Evolutionary conservation across 2,888 invertebrate species (phyloP), one percentile per base, ranked within the genome.

Genomic region (Trilocha varians): DNA sequence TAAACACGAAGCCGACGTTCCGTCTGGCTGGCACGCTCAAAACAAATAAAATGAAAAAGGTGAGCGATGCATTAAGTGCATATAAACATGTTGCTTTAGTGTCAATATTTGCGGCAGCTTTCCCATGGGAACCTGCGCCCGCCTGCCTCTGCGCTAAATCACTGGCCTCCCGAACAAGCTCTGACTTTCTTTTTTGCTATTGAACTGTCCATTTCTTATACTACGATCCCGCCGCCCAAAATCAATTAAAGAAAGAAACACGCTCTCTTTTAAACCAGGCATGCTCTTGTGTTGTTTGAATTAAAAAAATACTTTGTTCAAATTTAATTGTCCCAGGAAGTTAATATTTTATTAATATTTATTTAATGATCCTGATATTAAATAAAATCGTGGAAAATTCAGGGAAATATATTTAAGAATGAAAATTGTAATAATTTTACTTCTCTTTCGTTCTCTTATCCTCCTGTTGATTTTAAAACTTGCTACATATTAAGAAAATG

Each of bases 41-140:
- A 74, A 70, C 84, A 84, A 85, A 84, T 77, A 82, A 77, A 76
- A 80, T 78, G 71, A 80, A 82, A 82, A 82, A 80, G 78, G 74
- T 78, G 79, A 71, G 77, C 78, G 79, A 70, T 78, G 83, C 83
- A 84, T 85, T 84, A 85, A 85, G 84, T 78, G 83, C 80, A 77
- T 82, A 84, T 85, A 84, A 84, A 84, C 84, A 82, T 84, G 80
- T 82, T 77, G 73, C 71, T 70, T 74, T 71, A 77, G 79, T 83
- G 85, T 84, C 84, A 85, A 85, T 84, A 85, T 85, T 84, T 74
- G 82, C 79, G 57, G 70, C 65, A 70, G 71, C 65, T 78, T 84
- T 85, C 83, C 84, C 83, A 84, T 82, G 84, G 84, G 84, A 85
- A 85, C 79, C 62, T 55, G 64, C 56, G 65, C 43, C 57, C 49